Base-by-base conservation (phyloP, 2,113 vertebrate species). In the Scatophagus argus region DNA sequence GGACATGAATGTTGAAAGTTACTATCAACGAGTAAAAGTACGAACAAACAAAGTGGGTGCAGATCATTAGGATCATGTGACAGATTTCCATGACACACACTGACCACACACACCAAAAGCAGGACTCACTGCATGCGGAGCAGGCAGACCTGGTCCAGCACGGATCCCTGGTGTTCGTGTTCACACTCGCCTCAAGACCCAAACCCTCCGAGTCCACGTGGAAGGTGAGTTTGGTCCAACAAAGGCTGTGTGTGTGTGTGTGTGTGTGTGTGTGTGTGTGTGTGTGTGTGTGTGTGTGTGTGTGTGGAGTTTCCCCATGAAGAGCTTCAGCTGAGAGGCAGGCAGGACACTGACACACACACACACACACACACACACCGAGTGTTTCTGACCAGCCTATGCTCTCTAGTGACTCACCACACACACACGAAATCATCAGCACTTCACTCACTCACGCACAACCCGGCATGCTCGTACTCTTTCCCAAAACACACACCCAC, bases 391-490 rank as follows among this genome's bases (percentile, higher is more conserved):
- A 59, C 66, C 44, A 80, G 39, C 80, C 66, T 59, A 41, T 55
- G 75, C 80, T 76, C 70, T 82, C 62, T 36, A 70, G 55, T 88
- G 79, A 88, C 73, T 83, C 83, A 83, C 70, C 38, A 74, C 77
- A 72, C 75, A 72, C 75, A 54, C 52, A 70, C 9, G 3, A 55
- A 76, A 77, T 69, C 43, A 61, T 44, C 13, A 38, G 34, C 70
- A 84, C 81, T 79, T 49, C 63, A 75, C 75, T 74, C 74, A 61
- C 61, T 74, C 71, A 64, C 70, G 39, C 71, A 86, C 70, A 83
- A 58, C 63, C 78, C 56, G 74, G 78, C 87, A 69, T 10, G 17
- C 81, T 76, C 17, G 5, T 61, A 65, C 66, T 68, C 75, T 69
- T 13, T 81, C 72, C 49, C 80, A 83, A 77, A 36, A 73, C 58